Evolutionary conservation across 2,888 invertebrate species (phyloP).

Genomic region (Antheraea assamensis): DNA sequence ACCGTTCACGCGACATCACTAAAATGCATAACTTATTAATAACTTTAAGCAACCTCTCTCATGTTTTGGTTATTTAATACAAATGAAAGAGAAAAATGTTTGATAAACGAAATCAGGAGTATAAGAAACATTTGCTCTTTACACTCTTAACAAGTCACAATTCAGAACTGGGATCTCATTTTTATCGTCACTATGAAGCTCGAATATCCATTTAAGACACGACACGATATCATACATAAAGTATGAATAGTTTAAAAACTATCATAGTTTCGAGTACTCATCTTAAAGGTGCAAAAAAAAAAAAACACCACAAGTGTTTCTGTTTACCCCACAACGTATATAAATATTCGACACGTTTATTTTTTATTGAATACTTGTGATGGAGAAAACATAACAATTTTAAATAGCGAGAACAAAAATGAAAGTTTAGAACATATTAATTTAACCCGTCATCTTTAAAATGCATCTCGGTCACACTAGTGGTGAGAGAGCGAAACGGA

Average conservation of each 20-base stretch:
- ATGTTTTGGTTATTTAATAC: not conserved
- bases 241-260: not conserved
- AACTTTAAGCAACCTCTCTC: not conserved
- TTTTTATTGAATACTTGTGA: not conserved
- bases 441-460: conserved; percentile 13
- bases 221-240: not conserved
- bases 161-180: not conserved
- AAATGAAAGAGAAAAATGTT: not conserved
- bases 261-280: not conserved
- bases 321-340: not conserved
- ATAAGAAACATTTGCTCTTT: not conserved
- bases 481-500: not conserved
- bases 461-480: conserved; percentile 3
- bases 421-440: not conserved
- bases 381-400: not conserved
- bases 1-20: conserved; percentile 35
- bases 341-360: not conserved
- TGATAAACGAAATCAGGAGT: not conserved
- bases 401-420: not conserved
- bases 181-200: not conserved
- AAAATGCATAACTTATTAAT: conserved; percentile 41
- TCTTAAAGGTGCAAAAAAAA: not conserved
- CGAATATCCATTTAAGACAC: not conserved
- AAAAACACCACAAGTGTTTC: not conserved
- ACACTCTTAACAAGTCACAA: not conserved